Evolutionary conservation across 2,113 vertebrate genomes (phyloP).

Genomic region (Albula goreensis): DNA sequence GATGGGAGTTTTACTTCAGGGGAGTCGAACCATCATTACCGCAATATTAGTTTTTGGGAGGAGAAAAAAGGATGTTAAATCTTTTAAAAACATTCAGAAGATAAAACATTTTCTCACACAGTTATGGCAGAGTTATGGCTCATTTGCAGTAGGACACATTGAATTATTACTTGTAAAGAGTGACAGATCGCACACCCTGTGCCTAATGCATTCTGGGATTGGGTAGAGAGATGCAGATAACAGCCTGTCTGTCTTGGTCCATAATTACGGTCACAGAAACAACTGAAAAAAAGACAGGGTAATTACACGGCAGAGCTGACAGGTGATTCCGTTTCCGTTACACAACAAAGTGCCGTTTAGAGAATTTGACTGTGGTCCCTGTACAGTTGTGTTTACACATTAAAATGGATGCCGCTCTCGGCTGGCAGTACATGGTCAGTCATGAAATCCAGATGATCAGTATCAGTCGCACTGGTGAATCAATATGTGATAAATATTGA

Average conservation of each 20-base stretch:
- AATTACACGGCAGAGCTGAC: neutral
- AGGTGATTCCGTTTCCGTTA: neutral
- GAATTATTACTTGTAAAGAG: neutral
- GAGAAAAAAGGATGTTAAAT: neutral
- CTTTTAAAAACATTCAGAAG: neutral
- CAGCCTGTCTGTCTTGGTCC: neutral
- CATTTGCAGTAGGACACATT: neutral
- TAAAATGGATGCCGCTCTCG: neutral
- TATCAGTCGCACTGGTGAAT: neutral
- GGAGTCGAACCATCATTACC: neutral
- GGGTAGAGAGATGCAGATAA: neutral
- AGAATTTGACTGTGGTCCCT: neutral
- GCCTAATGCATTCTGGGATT: too few relatives aligned
- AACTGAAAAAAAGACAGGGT: neutral
- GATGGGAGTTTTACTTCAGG: neutral
- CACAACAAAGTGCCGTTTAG: neutral
- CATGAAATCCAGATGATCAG: neutral
- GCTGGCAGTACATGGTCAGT: neutral
- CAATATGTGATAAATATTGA: neutral
- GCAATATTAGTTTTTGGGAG: neutral
- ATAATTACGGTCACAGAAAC: neutral
- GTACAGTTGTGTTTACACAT: neutral
- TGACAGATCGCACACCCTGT: neutral
- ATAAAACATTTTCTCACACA: neutral
- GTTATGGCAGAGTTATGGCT: neutral